Percentiles rank a stretch among this genome's conserved stretches.
Evolutionary conservation across 2,113 vertebrate genomes (phyloP).

Genomic region (Microcebus jonahi): DNA sequence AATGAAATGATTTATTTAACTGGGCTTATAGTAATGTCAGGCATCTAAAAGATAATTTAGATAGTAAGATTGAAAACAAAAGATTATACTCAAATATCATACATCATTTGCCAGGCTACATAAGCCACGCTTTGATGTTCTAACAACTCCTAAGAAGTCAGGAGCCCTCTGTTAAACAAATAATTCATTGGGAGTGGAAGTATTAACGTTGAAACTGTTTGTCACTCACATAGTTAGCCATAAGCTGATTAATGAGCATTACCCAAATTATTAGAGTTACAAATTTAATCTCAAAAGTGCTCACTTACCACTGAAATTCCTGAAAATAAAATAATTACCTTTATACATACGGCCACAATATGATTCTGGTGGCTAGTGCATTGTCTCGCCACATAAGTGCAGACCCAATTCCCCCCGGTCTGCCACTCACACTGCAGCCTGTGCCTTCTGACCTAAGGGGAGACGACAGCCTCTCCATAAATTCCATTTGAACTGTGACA

Average conservation of each 20-base stretch:
- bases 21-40: neutral
- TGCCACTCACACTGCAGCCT: fast-evolving
- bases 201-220: neutral
- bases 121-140: neutral
- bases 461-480: neutral
- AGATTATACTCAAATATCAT: neutral
- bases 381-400: no score
- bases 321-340: neutral
- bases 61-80: neutral
- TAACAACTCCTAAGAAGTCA: neutral
- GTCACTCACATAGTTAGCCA: neutral
- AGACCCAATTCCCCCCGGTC: neutral
- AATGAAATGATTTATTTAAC: neutral
- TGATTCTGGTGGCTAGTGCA: neutral
- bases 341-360: no score
- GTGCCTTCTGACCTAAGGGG: neutral
- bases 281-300: neutral
- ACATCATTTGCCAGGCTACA: neutral
- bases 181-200: neutral
- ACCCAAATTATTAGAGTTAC: neutral
- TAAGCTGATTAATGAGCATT: neutral
- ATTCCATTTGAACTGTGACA: neutral
- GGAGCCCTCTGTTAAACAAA: neutral
- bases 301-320: neutral
- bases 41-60: neutral